Evolutionary conservation across 2,113 vertebrate genomes (phyloP), one percentile per base, ranked within the genome.

Genomic region (Xiphophorus maculatus): DNA sequence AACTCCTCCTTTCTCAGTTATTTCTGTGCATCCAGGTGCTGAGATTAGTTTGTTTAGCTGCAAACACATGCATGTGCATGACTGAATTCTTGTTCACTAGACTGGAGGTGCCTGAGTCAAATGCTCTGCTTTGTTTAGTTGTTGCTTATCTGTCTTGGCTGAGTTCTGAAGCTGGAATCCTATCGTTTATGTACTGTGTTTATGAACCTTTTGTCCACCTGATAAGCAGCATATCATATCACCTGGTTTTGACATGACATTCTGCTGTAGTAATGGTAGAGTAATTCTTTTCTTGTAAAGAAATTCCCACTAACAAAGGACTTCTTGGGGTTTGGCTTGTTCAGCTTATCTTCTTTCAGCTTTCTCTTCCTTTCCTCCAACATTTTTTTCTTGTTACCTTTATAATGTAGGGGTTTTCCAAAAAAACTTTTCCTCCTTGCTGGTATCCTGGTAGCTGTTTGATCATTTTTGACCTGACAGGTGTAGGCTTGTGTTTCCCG

Each of bases 241-340:
- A 91, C 87, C 87, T 89, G 82, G 84, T 87, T 79, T 76, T 87
- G 73, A 78, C 12, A 15, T 42, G 40, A 14, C 4, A 42, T 75
- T 35, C 69, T 65, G 40, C 14, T 15, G 13, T 2, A 42, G 40
- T 42, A 82, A 84, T 64, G 12, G 40, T 76, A 32, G 37, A 71
- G 66, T 76, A 80, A 68, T 71, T 60, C 3, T 62, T 84, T 92
- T 89, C 82, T 84, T 84, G 73, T 82, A 88, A 87, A 82, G 48
- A 54, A 74, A 84, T 87, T 77, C 65, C 63, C 69, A 83, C 42
- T 69, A 8, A 19, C 48, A 74, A 83, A 69, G 35, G 67, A 44
- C 27, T 68, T 28, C 28, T 19, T 1, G 66, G 74, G 27, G 35
- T 62, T 79, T 68, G 40, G 29, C 76, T 40, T n/a, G 48, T 66